These are phyloP conservation scores for Ceryle rudis DNA, from an alignment of 2,797 vertebrate species.

Conservation along the genomic window DNA sequence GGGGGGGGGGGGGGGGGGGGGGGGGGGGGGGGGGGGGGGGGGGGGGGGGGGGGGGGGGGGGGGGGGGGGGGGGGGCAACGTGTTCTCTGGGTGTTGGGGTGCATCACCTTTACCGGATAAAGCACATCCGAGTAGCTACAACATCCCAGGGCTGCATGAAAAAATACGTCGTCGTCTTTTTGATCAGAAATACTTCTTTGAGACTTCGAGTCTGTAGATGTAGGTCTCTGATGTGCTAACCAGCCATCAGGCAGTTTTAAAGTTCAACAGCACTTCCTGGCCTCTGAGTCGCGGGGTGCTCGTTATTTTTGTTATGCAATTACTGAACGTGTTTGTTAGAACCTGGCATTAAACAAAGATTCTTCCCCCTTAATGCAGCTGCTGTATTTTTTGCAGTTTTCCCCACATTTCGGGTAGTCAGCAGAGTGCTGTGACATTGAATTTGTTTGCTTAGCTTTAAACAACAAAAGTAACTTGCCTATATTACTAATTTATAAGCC, in stretches of 20 bases:
- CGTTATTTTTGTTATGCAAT: background rate
- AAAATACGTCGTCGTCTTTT: rapidly evolving
- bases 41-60: background rate
- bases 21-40: background rate
- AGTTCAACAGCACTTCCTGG: background rate
- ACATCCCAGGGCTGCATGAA: rapidly evolving
- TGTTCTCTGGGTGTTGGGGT: background rate
- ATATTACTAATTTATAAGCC: rapidly evolving
- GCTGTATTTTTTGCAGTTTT: background rate
- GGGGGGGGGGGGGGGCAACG: background rate
- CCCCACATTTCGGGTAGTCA: background rate
- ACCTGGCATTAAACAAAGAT: background rate
- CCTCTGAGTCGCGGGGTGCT: rapidly evolving
- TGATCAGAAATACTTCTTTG: rapidly evolving
- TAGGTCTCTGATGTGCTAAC: background rate
- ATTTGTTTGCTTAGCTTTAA: background rate
- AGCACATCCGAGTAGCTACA: rapidly evolving
- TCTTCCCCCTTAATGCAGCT: background rate
- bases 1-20: background rate
- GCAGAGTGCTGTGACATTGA: background rate
- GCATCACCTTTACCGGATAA: background rate
- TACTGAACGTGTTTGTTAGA: background rate
- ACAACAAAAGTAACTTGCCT: rapidly evolving
- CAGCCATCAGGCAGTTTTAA: rapidly evolving
- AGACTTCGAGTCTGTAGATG: rapidly evolving